Evolutionary conservation across 2,113 vertebrate species (phyloP).

Genomic region (Callospermophilus lateralis): DNA sequence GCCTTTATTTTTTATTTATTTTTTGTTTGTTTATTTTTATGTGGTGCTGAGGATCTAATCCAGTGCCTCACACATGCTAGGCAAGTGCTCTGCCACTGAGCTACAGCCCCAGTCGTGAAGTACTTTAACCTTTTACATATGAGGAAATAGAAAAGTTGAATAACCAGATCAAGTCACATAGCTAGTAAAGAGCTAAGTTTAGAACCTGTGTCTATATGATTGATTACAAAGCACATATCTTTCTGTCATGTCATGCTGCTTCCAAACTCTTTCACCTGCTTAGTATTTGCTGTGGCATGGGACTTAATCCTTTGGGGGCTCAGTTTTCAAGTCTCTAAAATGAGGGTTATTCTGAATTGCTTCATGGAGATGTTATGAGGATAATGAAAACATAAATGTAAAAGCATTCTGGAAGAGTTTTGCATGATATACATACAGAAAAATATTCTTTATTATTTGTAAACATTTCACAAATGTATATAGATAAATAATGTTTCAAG

Average conservation of each 20-base stretch:
- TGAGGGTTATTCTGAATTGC: constrained; percentile 35
- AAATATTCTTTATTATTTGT: neutral
- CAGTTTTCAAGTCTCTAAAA: constrained; percentile 14
- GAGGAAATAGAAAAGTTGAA: constrained; percentile 51
- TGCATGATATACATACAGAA: neutral
- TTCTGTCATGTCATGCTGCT: neutral
- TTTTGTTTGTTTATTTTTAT: too few relatives aligned
- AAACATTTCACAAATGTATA: constrained; percentile 16
- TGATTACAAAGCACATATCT: neutral
- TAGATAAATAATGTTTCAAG: neutral
- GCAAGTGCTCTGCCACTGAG: too few relatives aligned
- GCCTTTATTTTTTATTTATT: too few relatives aligned
- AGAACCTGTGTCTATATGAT: constrained; percentile 2
- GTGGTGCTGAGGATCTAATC: too few relatives aligned
- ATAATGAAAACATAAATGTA: constrained; percentile 37
- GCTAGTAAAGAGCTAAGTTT: constrained; percentile 7
- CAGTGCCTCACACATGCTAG: too few relatives aligned
- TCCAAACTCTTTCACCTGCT: neutral
- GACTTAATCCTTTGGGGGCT: neutral
- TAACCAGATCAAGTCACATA: constrained; percentile 38
- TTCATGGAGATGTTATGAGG: neutral
- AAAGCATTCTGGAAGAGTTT: constrained; percentile 38
- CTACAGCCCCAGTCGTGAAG: neutral
- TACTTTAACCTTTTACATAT: constrained; percentile 42
- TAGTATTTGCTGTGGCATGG: neutral